Evolutionary conservation across 2,888 invertebrate genomes (phyloP).

Genomic region (Chrysotoxum bicinctum): DNA sequence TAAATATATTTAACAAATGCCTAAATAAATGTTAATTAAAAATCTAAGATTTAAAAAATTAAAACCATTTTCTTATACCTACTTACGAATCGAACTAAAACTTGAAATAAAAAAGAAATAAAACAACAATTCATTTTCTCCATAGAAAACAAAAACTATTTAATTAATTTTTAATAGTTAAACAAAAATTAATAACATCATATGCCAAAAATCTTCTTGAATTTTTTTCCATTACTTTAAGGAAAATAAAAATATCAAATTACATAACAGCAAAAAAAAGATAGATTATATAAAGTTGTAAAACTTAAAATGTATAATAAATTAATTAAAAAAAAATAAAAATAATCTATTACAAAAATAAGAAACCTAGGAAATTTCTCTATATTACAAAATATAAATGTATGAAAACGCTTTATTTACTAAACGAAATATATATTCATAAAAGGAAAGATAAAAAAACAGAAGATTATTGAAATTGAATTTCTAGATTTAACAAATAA

Average conservation of each 20-base stretch:
- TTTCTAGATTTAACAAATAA: conserved; percentile 55
- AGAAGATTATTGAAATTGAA: conserved; percentile 49
- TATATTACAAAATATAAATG: conserved; percentile 50
- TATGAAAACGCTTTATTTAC: conserved; percentile 73
- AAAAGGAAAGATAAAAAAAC: conserved; percentile 47
- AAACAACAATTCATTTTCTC: conserved; percentile 42
- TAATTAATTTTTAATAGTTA: conserved; percentile 37
- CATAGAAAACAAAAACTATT: conserved; percentile 34
- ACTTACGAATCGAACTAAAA: conserved; percentile 47
- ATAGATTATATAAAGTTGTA: conserved; percentile 30
- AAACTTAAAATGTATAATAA: conserved; percentile 56
- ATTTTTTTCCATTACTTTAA: conserved; percentile 51
- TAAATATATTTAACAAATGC: conserved; percentile 40
- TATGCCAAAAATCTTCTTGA: conserved; percentile 59
- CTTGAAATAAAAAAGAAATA: conserved; percentile 3
- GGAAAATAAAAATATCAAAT: conserved; percentile 21
- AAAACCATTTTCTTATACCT: conserved; percentile 10
- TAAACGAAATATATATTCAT: conserved; percentile 66
- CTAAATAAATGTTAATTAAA: conserved; percentile 31
- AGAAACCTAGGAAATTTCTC: conserved; percentile 60
- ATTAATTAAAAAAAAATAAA: conserved; percentile 39
- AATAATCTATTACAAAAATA: conserved; percentile 50
- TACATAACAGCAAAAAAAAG: background rate
- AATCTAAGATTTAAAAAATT: conserved; percentile 9
- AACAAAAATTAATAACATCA: conserved; percentile 33